Percentiles rank a stretch among this genome's conserved stretches.
These are phyloP conservation scores for Choloepus didactylus DNA, from an alignment of 2,797 vertebrate genomes.

Conservation along the genomic window DNA sequence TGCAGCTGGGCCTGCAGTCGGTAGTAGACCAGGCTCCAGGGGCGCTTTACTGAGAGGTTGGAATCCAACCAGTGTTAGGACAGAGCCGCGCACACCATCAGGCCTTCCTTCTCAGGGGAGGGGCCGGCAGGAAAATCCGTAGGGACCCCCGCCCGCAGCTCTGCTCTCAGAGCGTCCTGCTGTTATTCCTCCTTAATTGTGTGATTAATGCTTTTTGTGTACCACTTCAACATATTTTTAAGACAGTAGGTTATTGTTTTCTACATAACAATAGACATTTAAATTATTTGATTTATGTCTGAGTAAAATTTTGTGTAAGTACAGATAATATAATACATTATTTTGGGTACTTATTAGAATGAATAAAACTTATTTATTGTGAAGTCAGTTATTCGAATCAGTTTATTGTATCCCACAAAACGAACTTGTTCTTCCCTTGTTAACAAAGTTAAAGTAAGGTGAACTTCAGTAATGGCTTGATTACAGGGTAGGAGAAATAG, in stretches of 20 bases:
- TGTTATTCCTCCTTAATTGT: background rate
- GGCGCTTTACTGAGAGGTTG: slow-evolving; percentile 27
- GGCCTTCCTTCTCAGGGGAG: background rate
- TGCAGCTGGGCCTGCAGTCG: slow-evolving; percentile 78
- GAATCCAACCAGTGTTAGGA: slow-evolving; percentile 59
- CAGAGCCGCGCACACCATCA: slow-evolving; percentile 63
- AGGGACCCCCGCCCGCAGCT: background rate
- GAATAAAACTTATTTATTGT: background rate
- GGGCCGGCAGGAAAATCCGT: background rate
- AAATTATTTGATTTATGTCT: slow-evolving; percentile 25
- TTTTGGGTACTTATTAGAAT: slow-evolving; percentile 18
- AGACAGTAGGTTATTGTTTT: slow-evolving; percentile 13
- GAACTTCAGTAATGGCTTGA: slow-evolving; percentile 9
- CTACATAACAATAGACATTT: background rate
- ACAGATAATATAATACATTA: background rate
- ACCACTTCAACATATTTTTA: background rate
- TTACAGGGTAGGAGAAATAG: background rate
- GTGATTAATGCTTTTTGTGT: background rate
- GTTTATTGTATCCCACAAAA: slow-evolving; percentile 8
- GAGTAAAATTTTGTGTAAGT: slow-evolving; percentile 39
- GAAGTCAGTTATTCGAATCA: slow-evolving; percentile 53
- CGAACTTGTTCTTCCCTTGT: background rate
- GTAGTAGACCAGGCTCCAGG: slow-evolving; percentile 59
- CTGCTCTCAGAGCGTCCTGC: slow-evolving; percentile 27
- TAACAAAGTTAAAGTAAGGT: background rate